A percentile compares a stretch with the other conserved stretches of the same genome.
phyloP scores from a whole-genome alignment of 2,113 vertebrate genomes.

The Actenoides hombroni region DNA sequence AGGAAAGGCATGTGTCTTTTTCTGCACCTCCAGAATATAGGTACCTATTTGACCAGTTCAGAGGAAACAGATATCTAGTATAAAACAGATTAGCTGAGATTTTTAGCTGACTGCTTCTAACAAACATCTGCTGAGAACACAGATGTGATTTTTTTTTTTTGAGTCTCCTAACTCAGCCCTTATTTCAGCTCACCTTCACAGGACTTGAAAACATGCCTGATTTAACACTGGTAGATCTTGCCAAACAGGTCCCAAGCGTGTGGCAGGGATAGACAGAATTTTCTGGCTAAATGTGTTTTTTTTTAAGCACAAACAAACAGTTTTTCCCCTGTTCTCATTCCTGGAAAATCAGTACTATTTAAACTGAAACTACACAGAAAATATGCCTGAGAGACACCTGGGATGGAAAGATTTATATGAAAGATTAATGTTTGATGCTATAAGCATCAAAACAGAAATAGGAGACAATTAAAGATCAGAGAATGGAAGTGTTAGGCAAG shows the following conservation, averaged over 20 bases:
- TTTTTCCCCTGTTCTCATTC: neutral
- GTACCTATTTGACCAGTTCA: neutral
- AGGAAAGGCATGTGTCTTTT: neutral
- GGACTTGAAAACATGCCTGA: neutral
- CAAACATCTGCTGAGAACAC: neutral
- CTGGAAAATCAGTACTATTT: neutral
- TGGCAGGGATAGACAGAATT: neutral
- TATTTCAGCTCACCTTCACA: neutral
- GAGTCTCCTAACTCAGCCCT: neutral
- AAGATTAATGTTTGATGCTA: neutral
- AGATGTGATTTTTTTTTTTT: neutral
- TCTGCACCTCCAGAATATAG: neutral
- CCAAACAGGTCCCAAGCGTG: neutral
- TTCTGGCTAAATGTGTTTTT: neutral
- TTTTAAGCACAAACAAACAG: neutral
- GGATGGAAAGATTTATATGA: neutral
- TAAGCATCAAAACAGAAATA: neutral
- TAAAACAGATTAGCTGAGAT: neutral
- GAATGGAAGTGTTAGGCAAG: neutral
- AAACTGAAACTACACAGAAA: neutral
- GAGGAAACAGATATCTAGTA: neutral
- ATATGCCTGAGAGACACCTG: neutral
- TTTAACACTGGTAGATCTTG: neutral
- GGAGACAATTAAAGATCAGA: neutral
- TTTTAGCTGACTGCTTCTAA: neutral